Evolutionary conservation across 2,113 vertebrate genomes (phyloP).

Genomic region (Charina bottae): DNA sequence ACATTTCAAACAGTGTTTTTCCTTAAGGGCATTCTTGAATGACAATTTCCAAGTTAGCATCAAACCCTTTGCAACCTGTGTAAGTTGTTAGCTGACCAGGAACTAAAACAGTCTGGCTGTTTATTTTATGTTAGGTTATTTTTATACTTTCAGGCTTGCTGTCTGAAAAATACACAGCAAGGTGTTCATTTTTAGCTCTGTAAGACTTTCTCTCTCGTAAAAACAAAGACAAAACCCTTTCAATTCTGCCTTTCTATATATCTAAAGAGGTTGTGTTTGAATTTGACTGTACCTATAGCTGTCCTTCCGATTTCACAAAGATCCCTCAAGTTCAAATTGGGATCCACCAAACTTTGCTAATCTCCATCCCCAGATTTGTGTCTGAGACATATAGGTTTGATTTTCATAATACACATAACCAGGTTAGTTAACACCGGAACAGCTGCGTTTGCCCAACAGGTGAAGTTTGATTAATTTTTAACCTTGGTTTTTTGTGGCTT

Average conservation of each 20-base stretch:
- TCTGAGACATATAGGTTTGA: not conserved
- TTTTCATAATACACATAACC: not conserved
- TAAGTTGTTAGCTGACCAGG: not conserved
- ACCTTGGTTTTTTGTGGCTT: not conserved
- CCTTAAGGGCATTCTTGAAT: not conserved
- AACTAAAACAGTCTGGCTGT: not conserved
- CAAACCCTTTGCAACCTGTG: not conserved
- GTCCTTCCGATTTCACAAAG: not conserved
- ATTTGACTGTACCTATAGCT: not conserved
- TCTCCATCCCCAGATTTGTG: not conserved
- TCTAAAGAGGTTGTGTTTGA: not conserved
- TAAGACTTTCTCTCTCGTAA: not conserved
- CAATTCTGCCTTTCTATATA: too few relatives aligned
- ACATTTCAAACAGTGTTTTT: not conserved
- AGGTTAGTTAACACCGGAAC: not conserved
- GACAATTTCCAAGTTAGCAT: not conserved
- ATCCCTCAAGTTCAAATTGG: not conserved
- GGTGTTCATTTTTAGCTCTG: not conserved
- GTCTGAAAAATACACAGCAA: not conserved
- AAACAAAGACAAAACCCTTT: too few relatives aligned
- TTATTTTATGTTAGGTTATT: not conserved
- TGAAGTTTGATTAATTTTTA: not conserved
- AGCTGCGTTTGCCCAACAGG: not conserved
- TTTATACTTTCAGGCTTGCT: not conserved
- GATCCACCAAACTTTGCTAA: not conserved